Conservation (phyloP, 2,888 invertebrate genomes). For the Acronicta aceris region DNA sequence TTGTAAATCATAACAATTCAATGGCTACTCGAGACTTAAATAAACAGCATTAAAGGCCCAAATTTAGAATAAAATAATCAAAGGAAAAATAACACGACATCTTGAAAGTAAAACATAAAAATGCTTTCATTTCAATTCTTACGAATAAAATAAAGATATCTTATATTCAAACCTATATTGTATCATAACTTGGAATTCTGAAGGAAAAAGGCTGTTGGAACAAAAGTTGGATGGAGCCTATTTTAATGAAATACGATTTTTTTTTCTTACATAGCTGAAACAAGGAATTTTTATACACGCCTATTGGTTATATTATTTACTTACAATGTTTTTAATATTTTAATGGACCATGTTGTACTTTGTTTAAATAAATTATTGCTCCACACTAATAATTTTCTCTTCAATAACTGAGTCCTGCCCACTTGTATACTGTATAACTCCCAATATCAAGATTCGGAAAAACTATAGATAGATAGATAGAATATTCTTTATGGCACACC, state of each 20-base stretch:
- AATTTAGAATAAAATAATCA: constrained; percentile 1
- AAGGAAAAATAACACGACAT: constrained; percentile 1
- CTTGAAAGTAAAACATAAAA: constrained; percentile 18
- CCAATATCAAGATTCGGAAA: too few relatives aligned
- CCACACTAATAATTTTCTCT: too few relatives aligned
- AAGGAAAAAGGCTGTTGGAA: constrained; percentile 6
- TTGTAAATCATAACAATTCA: background rate
- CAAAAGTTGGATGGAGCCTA: background rate
- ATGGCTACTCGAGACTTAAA: background rate
- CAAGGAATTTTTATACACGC: background rate
- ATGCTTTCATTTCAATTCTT: constrained; percentile 23
- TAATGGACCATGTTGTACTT: too few relatives aligned
- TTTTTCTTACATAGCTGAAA: background rate
- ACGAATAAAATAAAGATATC: constrained; percentile 12
- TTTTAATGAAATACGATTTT: background rate
- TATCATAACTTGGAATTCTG: constrained; percentile 8
- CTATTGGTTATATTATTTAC: too few relatives aligned
- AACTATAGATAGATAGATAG: too few relatives aligned
- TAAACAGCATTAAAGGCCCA: background rate
- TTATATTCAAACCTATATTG: constrained; percentile 1
- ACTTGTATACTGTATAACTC: too few relatives aligned
- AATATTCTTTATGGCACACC: too few relatives aligned
- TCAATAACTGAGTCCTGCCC: too few relatives aligned
- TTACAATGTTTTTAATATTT: too few relatives aligned
- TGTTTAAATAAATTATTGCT: too few relatives aligned